A percentile compares a stretch with the other conserved stretches of the same genome.
Conservation (phyloP, 1,140 invertebrate species). For the Polypedilum pembai region DNA sequence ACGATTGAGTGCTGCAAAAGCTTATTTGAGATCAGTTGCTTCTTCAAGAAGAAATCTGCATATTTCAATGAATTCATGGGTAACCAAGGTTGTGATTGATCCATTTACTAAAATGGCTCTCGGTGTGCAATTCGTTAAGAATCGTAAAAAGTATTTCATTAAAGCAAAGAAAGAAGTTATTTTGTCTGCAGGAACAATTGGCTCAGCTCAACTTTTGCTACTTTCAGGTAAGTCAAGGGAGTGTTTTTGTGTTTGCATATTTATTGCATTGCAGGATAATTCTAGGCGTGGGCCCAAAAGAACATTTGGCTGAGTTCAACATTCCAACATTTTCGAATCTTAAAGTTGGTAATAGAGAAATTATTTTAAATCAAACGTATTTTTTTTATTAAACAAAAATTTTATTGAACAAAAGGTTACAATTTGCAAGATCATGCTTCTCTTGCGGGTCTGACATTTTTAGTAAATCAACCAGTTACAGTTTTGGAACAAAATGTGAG, state of each 20-base stretch:
- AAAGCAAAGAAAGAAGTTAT: slow-evolving; percentile 71
- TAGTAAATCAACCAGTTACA: slow-evolving; percentile 54
- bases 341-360: slow-evolving; percentile 70
- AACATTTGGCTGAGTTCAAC: slow-evolving; percentile 53
- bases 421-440: slow-evolving; percentile 75
- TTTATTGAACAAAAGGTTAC: too few relatives aligned
- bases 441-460: slow-evolving; percentile 58
- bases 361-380: too few relatives aligned
- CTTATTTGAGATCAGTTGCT: slow-evolving; percentile 70
- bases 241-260: not conserved
- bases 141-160: slow-evolving; percentile 51
- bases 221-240: slow-evolving; percentile 47
- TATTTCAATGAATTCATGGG: slow-evolving; percentile 67
- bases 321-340: slow-evolving; percentile 56
- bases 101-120: slow-evolving; percentile 47
- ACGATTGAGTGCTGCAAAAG: slow-evolving; percentile 68
- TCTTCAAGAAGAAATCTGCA: slow-evolving; percentile 64
- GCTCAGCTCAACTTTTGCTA: slow-evolving; percentile 74
- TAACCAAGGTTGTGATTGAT: slow-evolving; percentile 61
- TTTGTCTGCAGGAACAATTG: slow-evolving; percentile 62
- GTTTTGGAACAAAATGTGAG: slow-evolving; percentile 43
- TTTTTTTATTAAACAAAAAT: too few relatives aligned
- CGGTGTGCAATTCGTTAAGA: slow-evolving; percentile 49
- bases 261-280: not conserved
- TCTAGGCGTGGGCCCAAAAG: slow-evolving; percentile 64